phyloP scores from a whole-genome alignment of 2,113 vertebrate species.

The zebrafish (Danio rerio) region DNA sequence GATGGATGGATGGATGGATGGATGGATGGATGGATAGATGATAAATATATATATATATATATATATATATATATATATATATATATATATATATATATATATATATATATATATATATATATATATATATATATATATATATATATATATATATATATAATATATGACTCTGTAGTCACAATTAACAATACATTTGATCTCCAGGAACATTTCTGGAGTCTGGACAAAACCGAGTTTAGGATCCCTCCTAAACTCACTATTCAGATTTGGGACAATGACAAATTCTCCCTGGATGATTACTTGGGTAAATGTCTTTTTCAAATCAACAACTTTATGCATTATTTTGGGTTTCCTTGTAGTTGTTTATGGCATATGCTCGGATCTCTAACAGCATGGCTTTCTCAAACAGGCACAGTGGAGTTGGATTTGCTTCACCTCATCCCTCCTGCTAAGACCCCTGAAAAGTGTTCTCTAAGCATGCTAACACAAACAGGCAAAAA shows the following conservation, averaged over 20 bases:
- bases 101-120: too few relatives aligned
- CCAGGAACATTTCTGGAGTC: conserved; percentile 97
- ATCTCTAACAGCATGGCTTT: neutral
- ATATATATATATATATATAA: too few relatives aligned
- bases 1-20: too few relatives aligned
- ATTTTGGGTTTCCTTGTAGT: neutral
- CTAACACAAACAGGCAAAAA: conserved; percentile 77
- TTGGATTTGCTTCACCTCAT: conserved; percentile 87
- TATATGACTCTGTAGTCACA: neutral
- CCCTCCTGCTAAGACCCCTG: conserved; percentile 87
- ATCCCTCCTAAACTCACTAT: conserved; percentile 91
- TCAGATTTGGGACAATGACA: conserved; percentile 99
- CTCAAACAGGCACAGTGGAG: conserved; percentile 74
- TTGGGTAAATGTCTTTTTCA: conserved; percentile 79
- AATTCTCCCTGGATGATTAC: conserved; percentile 97
- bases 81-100: too few relatives aligned
- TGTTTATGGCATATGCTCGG: neutral
- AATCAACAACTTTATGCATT: neutral
- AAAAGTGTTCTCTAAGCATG: conserved; percentile 89
- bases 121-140: too few relatives aligned
- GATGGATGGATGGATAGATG: too few relatives aligned
- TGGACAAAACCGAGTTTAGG: conserved; percentile 95
- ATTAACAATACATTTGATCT: neutral
- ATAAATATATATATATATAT: too few relatives aligned
- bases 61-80: too few relatives aligned